Evolutionary conservation across 1,140 invertebrate genomes (phyloP).

Genomic region (Bradysia coprophila): DNA sequence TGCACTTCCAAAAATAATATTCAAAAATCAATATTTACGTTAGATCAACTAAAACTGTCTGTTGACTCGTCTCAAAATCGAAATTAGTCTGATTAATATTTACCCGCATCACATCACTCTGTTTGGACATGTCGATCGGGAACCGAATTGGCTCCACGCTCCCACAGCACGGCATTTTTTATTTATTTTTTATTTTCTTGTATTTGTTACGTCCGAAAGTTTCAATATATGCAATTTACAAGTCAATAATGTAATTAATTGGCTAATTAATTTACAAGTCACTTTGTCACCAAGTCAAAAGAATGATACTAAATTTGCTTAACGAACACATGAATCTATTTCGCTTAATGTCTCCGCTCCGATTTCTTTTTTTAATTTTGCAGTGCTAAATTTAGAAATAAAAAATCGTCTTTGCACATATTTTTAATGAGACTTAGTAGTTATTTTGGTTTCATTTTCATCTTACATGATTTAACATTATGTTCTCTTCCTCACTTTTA

Average conservation of each 20-base stretch:
- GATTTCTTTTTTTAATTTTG: too few species aligned
- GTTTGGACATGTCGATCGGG: slow-evolving; percentile 53
- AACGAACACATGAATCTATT: too few species aligned
- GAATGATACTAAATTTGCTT: too few species aligned
- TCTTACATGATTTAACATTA: neutral
- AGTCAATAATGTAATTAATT: too few species aligned
- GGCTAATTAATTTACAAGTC: too few species aligned
- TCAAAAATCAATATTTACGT: slow-evolving; percentile 2
- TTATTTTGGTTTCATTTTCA: neutral
- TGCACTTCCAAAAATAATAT: slow-evolving; percentile 5
- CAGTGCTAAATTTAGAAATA: neutral
- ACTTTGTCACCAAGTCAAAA: too few species aligned
- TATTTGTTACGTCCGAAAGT: too few species aligned
- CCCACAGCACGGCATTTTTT: slow-evolving; percentile 41
- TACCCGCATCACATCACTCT: slow-evolving; percentile 65
- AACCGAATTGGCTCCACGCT: slow-evolving; percentile 41
- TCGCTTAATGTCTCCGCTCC: too few species aligned
- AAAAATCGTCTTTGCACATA: neutral
- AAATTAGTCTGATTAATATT: too few species aligned
- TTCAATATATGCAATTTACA: too few species aligned
- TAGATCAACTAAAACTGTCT: neutral
- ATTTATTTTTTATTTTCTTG: neutral
- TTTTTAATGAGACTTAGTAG: neutral
- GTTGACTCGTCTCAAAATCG: neutral
- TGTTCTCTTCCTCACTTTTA: neutral